phyloP scores from a whole-genome alignment of 2,888 invertebrate genomes.

The Thumatha senex region DNA sequence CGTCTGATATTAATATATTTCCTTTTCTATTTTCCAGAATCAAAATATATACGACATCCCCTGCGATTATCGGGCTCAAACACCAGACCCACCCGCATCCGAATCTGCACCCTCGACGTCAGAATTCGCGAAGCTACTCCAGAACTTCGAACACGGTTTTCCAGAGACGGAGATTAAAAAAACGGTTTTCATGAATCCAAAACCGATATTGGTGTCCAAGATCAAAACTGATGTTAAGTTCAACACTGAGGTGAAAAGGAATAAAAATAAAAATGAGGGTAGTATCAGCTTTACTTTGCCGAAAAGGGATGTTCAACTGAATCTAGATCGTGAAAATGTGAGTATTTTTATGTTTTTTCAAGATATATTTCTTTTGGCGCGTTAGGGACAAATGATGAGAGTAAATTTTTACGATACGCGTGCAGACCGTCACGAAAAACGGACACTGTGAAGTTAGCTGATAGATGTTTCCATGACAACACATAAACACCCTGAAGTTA shows the following conservation, averaged over 20 bases:
- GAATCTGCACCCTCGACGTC: background rate
- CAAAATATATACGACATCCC: conserved; percentile 70
- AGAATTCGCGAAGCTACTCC: conserved; percentile 60
- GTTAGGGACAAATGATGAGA: too few species aligned
- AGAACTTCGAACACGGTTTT: conserved; percentile 59
- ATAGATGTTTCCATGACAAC: too few species aligned
- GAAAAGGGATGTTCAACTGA: conserved; percentile 59
- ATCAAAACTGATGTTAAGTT: conserved; percentile 52
- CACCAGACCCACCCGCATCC: conserved; percentile 10
- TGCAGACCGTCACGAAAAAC: too few species aligned
- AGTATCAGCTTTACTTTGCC: conserved; percentile 46
- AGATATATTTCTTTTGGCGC: too few species aligned
- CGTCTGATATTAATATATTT: background rate
- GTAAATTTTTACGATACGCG: too few species aligned
- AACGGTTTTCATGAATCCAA: conserved; percentile 37
- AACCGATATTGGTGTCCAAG: conserved; percentile 45
- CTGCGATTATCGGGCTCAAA: conserved; percentile 35
- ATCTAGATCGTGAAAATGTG: conserved; percentile 72
- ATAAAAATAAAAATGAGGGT: conserved; percentile 35
- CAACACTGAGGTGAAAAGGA: conserved; percentile 51
- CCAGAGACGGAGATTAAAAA: conserved; percentile 19
- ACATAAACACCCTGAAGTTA: too few species aligned
- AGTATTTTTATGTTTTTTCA: conserved; percentile 49
- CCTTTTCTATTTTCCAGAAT: conserved; percentile 53
- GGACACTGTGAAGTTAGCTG: too few species aligned